Conservation (phyloP, 2,888 invertebrate genomes). For the Diaphora mendica region DNA sequence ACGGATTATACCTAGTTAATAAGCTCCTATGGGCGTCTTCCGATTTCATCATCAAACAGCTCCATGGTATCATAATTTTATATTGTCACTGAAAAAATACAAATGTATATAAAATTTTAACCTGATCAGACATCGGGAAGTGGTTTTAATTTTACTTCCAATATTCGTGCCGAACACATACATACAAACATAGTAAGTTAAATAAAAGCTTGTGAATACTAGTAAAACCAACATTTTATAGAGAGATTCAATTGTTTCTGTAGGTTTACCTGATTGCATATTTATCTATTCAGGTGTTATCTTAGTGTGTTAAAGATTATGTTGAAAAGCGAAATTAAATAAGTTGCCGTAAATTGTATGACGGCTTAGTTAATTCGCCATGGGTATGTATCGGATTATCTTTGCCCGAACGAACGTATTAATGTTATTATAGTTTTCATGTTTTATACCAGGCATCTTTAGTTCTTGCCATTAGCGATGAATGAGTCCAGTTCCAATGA, state of each 20-base stretch:
- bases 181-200: no score
- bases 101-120: no score
- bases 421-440: neutral
- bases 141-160: no score
- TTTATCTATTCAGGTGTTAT: constrained; percentile 32
- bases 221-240: constrained; percentile 10
- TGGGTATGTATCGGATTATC: constrained; percentile 1
- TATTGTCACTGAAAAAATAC: no score
- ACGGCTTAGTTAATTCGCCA: constrained; percentile 15
- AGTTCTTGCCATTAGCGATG: neutral
- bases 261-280: constrained; percentile 22
- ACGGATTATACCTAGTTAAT: no score
- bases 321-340: constrained; percentile 19
- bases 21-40: no score
- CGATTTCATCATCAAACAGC: no score
- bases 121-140: no score
- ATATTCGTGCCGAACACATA: no score
- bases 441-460: neutral
- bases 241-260: constrained; percentile 7
- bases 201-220: no score
- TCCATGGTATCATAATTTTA: no score
- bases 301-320: constrained; percentile 26
- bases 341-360: constrained; percentile 22
- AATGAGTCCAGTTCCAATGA: neutral
- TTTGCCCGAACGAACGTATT: neutral